Base-by-base conservation (phyloP, 1,140 invertebrate species). In the Bombus pascuorum region DNA sequence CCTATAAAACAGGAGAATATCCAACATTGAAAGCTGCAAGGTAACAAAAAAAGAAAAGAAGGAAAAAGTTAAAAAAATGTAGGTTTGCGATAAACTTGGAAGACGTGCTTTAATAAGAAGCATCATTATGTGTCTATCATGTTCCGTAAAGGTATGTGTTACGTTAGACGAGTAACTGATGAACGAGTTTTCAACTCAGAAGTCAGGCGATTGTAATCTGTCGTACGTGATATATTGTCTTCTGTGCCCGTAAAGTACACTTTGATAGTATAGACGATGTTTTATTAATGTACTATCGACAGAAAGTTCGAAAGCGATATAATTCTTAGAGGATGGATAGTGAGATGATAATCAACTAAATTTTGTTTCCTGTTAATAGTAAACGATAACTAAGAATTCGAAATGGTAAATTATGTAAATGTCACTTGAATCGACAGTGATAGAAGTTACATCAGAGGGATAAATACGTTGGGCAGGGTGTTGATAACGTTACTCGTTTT, bases 151-250 rank as follows among this genome's bases (percentile, higher is more conserved):
- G 75, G 8, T 77, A n/a, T 62, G 62, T 22, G 72, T 32, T 22
- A 25, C 39, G 9, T 12, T 22, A 37, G 25, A 32, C 18, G 32
- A 44, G 15, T n/a, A 44, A 13, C 34, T 28, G 66, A 71, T 71
- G 34, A 70, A 71, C 53, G 37, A 32, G 37, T 53, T 10, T 32
- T 34, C 32, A 32, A 8, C 25, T 62, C 9, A 28, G 15, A n/a
- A 74, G 44, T 32, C 25, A 39, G 28, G 42, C 57, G 59, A 65
- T 42, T 65, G 37, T 42, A 53, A 75, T 75, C 44, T 75, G 71
- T 72, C 71, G 71, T 32, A 9, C 39, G 39, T 72, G 39, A 72
- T 72, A 72, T 72, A 72, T 72, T 32, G 65, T 66, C 65, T 66
- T n/a, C 6, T 18, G 13, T 39, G 70, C 25, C 25, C 34, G 70